A percentile compares a stretch with the other conserved stretches of the same genome.
These are phyloP conservation scores for Hydra vulgaris DNA, from an alignment of 30 jellyfish, hydroid and myxozoan genomes.

Conservation along the genomic window DNA sequence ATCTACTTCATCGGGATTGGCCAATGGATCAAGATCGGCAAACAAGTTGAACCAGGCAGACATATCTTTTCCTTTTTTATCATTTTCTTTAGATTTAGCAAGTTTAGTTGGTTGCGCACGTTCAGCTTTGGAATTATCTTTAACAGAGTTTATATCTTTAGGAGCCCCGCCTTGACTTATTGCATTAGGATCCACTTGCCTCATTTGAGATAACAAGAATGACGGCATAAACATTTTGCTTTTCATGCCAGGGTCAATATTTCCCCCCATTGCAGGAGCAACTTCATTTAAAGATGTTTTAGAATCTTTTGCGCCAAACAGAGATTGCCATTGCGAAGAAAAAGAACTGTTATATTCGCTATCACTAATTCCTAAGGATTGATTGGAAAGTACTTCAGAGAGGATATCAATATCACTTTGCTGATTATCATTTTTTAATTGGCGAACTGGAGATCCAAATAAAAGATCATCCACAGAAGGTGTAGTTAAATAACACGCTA, in stretches of 20 bases:
- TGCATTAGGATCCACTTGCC: slow-evolving; percentile 72
- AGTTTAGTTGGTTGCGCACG: slow-evolving; percentile 13
- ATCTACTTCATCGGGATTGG: slow-evolving; percentile 95
- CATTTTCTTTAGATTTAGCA: not conserved
- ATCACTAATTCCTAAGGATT: slow-evolving; percentile 37
- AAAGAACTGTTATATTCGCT: slow-evolving; percentile 58
- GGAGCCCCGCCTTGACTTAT: slow-evolving; percentile 57
- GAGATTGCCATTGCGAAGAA: slow-evolving; percentile 76
- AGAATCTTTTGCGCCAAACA: slow-evolving; percentile 63
- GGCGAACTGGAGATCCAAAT: slow-evolving; percentile 51
- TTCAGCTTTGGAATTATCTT: slow-evolving; percentile 32
- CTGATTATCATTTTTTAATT: slow-evolving; percentile 16
- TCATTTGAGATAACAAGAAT: slow-evolving; percentile 82
- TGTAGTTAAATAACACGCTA: slow-evolving; percentile 1
- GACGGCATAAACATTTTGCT: slow-evolving; percentile 81
- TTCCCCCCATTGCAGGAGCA: slow-evolving; percentile 36
- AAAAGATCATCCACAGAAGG: slow-evolving; percentile 79
- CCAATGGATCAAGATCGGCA: slow-evolving; percentile 95
- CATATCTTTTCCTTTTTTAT: slow-evolving; percentile 78
- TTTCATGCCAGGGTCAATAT: not conserved
- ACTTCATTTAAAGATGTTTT: slow-evolving; percentile 18
- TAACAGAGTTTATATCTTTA: slow-evolving; percentile 38
- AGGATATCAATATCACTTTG: slow-evolving; percentile 62
- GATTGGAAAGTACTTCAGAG: slow-evolving; percentile 49
- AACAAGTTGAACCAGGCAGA: slow-evolving; percentile 96